Conservation (phyloP, 2,113 vertebrate genomes). For the Istiophorus platypterus region DNA sequence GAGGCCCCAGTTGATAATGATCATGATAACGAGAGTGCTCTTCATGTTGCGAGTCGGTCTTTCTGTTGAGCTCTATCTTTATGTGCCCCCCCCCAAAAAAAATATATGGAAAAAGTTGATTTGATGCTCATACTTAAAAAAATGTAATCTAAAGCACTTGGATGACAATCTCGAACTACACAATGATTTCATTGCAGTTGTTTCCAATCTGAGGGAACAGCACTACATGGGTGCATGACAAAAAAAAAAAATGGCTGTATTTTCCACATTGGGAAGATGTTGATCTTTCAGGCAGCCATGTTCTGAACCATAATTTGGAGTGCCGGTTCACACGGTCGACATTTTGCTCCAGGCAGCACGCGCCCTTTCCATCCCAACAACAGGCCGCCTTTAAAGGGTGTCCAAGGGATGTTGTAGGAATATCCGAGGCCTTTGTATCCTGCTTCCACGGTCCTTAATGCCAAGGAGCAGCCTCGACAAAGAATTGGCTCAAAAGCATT, state of each 20-base stretch:
- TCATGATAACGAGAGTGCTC: neutral
- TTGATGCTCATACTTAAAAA: neutral
- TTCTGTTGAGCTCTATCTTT: neutral
- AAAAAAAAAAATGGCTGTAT: neutral
- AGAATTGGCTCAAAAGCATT: conserved; percentile 15
- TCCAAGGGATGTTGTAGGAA: conserved; percentile 40
- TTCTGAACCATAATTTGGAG: conserved; percentile 32
- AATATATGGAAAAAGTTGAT: neutral
- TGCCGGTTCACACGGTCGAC: conserved; percentile 32
- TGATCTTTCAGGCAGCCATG: conserved; percentile 17
- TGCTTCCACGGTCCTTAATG: conserved; percentile 28
- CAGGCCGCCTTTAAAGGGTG: conserved; percentile 31
- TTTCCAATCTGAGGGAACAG: neutral
- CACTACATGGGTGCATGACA: neutral
- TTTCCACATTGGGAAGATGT: neutral
- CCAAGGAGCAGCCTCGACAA: conserved; percentile 29
- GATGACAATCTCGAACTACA: conserved; percentile 1
- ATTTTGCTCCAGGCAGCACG: conserved; percentile 46
- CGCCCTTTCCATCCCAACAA: conserved; percentile 44
- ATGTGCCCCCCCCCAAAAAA: neutral
- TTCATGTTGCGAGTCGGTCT: neutral
- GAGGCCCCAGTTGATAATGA: neutral
- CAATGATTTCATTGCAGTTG: neutral
- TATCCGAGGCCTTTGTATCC: conserved; percentile 37
- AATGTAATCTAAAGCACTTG: neutral